Conservation (phyloP, 2,113 vertebrate species). For the Axis porcinus region DNA sequence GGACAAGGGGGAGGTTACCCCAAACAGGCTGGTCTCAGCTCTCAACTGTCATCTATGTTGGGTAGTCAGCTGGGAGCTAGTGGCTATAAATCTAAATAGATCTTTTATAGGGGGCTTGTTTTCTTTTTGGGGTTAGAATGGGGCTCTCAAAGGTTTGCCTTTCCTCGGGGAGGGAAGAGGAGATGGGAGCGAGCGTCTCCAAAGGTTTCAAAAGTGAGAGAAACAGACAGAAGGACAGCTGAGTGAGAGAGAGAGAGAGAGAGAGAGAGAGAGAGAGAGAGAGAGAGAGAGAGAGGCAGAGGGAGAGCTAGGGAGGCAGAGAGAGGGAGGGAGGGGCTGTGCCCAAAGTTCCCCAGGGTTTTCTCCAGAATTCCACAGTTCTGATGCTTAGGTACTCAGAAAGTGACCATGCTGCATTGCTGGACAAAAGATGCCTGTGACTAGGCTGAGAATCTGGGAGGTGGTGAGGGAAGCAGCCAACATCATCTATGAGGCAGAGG, state of each 20-base stretch:
- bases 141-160: not conserved
- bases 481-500: not conserved
- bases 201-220: not conserved
- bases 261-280: not conserved
- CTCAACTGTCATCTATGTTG: not conserved
- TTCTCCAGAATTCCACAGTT: slow-evolving; percentile 70
- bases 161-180: not conserved
- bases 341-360: slow-evolving; percentile 23
- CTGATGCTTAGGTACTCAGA: slow-evolving; percentile 61
- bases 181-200: not conserved
- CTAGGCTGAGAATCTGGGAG: not conserved
- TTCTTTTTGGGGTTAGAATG: not conserved
- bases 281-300: not conserved
- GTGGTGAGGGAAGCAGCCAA: not conserved
- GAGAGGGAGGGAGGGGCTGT: slow-evolving; percentile 12
- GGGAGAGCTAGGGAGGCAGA: not conserved
- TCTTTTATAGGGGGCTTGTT: not conserved
- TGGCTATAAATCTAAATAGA: not conserved
- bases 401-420: slow-evolving; percentile 49
- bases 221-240: not conserved
- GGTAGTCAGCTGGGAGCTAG: not conserved
- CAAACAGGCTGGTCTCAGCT: not conserved
- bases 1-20: too few species aligned
- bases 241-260: not conserved
- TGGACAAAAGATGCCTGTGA: not conserved